Percentiles rank a stretch among this genome's conserved stretches.
Conservation (phyloP, 1,140 invertebrate genomes). For the Ceratina calcarata region DNA sequence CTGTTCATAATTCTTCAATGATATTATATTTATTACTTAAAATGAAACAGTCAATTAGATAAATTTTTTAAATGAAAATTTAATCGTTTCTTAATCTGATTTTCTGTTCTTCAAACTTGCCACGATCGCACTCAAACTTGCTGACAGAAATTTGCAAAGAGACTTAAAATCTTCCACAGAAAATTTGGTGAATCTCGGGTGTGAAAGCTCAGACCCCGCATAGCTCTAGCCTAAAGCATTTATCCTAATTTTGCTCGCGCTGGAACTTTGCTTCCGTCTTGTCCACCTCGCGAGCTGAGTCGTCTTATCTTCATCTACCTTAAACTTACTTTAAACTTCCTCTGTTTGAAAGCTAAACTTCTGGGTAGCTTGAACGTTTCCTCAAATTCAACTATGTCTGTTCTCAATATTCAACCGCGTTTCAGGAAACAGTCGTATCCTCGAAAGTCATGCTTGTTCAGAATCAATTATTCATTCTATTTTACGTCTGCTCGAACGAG, state of each 20-base stretch:
- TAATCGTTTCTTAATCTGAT: too few species aligned
- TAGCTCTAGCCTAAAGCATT: background rate
- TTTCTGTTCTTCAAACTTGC: too few species aligned
- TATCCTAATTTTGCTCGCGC: conserved; percentile 8
- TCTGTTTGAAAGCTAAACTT: background rate
- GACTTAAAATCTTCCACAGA: background rate
- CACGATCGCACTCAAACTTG: too few species aligned
- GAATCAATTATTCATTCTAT: too few species aligned
- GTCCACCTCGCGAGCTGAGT: background rate
- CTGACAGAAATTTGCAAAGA: background rate
- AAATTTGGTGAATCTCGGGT: background rate
- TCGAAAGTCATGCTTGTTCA: too few species aligned
- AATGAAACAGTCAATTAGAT: too few species aligned
- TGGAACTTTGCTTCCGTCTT: background rate
- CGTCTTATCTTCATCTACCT: conserved; percentile 13
- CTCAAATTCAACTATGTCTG: background rate
- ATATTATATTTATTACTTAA: too few species aligned
- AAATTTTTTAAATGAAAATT: too few species aligned
- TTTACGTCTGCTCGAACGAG: too few species aligned
- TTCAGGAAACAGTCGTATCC: too few species aligned
- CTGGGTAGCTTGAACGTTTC: background rate
- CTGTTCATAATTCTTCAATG: too few species aligned
- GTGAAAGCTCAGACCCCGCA: background rate
- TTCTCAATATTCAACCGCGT: background rate
- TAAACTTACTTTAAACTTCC: conserved; percentile 1